Conservation (phyloP, 2,888 invertebrate genomes). For the Scaptomyza flava region DNA sequence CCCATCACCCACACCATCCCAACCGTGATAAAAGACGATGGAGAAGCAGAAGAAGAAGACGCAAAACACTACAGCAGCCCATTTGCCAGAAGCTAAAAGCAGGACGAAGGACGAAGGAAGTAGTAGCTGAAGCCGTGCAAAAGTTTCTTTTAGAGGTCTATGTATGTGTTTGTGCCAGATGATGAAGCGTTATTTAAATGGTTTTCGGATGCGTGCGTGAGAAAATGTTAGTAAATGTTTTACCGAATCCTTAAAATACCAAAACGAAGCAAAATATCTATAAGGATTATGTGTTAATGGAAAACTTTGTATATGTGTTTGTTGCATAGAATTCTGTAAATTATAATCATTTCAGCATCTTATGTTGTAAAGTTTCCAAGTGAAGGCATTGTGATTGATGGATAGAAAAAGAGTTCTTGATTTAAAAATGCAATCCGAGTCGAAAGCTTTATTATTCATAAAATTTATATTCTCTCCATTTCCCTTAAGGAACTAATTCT, state of each 20-base stretch:
- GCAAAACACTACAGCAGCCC: slow-evolving; percentile 47
- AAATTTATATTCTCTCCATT: too few species aligned
- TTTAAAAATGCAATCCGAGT: too few species aligned
- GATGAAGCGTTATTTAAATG: slow-evolving; percentile 78
- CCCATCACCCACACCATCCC: background rate
- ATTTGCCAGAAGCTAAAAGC: slow-evolving; percentile 6
- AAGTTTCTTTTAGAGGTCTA: slow-evolving; percentile 49
- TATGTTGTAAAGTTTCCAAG: too few species aligned
- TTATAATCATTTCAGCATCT: too few species aligned
- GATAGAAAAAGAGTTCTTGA: too few species aligned
- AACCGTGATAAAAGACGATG: background rate
- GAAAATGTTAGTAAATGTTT: slow-evolving; percentile 66
- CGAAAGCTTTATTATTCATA: too few species aligned
- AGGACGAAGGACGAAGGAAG: background rate
- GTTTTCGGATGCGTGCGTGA: slow-evolving; percentile 73
- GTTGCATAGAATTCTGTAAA: too few species aligned
- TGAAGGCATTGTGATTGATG: too few species aligned
- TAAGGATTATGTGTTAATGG: background rate
- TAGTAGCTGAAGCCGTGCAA: slow-evolving; percentile 43
- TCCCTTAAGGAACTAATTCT: background rate
- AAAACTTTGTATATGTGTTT: too few species aligned
- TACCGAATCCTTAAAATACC: slow-evolving; percentile 2
- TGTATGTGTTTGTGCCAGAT: slow-evolving; percentile 49
- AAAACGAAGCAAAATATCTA: background rate
- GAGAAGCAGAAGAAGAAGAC: slow-evolving; percentile 12